A percentile compares a stretch with the other conserved stretches of the same genome.
These are phyloP conservation scores for Heterocephalus glaber DNA, from an alignment of 2,113 vertebrate species.

Conservation along the genomic window DNA sequence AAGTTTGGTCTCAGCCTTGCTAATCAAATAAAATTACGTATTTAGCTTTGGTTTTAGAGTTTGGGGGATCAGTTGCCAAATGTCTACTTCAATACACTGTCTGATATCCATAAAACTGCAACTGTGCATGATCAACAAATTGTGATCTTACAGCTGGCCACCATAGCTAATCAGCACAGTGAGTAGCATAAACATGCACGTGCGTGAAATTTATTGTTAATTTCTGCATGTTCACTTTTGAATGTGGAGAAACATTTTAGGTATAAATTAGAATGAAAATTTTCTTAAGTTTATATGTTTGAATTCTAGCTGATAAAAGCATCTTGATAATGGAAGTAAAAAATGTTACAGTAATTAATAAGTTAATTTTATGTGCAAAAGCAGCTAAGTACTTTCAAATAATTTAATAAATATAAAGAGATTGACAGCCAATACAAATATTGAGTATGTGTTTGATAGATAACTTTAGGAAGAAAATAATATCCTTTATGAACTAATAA, in stretches of 20 bases:
- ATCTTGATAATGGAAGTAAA: conserved; percentile 16
- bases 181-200: background rate
- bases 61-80: background rate
- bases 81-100: background rate
- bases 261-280: background rate
- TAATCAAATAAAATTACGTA: background rate
- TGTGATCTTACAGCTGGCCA: background rate
- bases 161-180: background rate
- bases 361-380: conserved; percentile 21
- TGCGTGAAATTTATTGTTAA: background rate
- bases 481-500: background rate
- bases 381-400: background rate
- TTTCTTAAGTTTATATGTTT: background rate
- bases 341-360: conserved; percentile 19
- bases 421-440: background rate
- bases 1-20: background rate
- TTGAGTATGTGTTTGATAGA: background rate
- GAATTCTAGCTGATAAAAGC: background rate
- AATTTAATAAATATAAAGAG: conserved; percentile 39
- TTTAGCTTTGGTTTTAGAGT: background rate
- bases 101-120: background rate
- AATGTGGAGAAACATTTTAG: background rate
- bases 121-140: background rate
- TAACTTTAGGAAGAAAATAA: background rate
- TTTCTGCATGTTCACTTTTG: background rate